A percentile compares a stretch with the other conserved stretches of the same genome.
Conservation (phyloP, 2,797 vertebrate species). For the Apogon talboti region DNA sequence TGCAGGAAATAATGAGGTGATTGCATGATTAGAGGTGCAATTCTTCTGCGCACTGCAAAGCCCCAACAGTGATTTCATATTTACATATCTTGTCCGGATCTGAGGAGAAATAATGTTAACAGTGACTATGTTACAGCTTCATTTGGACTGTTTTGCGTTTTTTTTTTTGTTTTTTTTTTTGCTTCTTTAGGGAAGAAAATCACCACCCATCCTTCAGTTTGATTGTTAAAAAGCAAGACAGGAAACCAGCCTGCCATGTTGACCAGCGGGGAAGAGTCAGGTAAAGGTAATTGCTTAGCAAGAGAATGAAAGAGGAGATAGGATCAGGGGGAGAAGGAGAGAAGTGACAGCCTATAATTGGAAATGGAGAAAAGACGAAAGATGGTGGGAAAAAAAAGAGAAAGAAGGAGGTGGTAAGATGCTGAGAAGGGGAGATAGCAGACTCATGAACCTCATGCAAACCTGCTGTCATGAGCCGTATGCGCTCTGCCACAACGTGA, state of each 20-base stretch:
- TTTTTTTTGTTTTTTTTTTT: slow-evolving; percentile 15
- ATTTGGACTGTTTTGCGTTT: slow-evolving; percentile 3
- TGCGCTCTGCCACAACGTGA: slow-evolving; percentile 50
- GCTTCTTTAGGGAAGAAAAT: slow-evolving; percentile 24
- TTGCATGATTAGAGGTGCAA: slow-evolving; percentile 52
- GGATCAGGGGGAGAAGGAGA: slow-evolving; percentile 49
- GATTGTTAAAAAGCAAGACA: slow-evolving; percentile 46
- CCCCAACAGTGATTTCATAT: slow-evolving; percentile 30
- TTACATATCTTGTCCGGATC: slow-evolving; percentile 32
- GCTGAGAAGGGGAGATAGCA: slow-evolving; percentile 2
- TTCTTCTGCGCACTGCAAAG: slow-evolving; percentile 27
- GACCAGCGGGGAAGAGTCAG: slow-evolving; percentile 57
- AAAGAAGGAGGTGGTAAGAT: slow-evolving; percentile 7
- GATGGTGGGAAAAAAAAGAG: slow-evolving; percentile 34
- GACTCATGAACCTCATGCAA: slow-evolving; percentile 40
- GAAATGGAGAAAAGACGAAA: slow-evolving; percentile 54
- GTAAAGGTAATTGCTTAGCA: slow-evolving; percentile 69
- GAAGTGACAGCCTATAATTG: slow-evolving; percentile 69
- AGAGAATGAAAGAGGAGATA: slow-evolving; percentile 67
- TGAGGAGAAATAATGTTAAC: slow-evolving; percentile 18
- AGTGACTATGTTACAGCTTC: slow-evolving; percentile 9
- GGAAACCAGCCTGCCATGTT: slow-evolving; percentile 51
- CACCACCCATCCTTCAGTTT: slow-evolving; percentile 46
- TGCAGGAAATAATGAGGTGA: slow-evolving; percentile 64
- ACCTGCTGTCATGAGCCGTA: slow-evolving; percentile 57